Conservation (phyloP, 2,797 vertebrate genomes). For the Pogoniulus pusillus region DNA sequence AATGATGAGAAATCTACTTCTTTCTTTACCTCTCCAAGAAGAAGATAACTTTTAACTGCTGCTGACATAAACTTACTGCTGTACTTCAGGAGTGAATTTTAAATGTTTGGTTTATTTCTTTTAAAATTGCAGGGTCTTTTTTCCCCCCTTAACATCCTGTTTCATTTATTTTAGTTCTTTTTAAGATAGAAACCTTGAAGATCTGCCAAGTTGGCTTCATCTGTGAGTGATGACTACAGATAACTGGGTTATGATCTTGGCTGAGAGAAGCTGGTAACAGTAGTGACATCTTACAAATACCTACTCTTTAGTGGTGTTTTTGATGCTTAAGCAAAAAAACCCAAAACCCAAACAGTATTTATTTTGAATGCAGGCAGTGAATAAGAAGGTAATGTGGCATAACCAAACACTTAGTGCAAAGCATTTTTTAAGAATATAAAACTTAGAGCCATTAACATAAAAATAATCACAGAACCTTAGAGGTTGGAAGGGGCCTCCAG, state of each 20-base stretch:
- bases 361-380: neutral
- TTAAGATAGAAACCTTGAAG: slow-evolving; percentile 6
- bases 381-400: neutral
- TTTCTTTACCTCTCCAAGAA: neutral
- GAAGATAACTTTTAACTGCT: neutral
- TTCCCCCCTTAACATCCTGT: neutral
- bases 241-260: slow-evolving; percentile 35
- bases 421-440: neutral
- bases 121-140: neutral
- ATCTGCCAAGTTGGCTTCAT: neutral
- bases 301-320: neutral
- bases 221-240: slow-evolving; percentile 14
- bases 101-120: neutral
- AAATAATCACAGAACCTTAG: neutral
- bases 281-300: neutral
- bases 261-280: neutral
- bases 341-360: neutral
- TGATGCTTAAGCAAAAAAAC: neutral
- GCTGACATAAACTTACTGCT: slow-evolving; percentile 13
- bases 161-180: slow-evolving; percentile 25
- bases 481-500: no score
- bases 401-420: neutral
- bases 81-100: slow-evolving; percentile 6
- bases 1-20: neutral
- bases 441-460: neutral